Conservation (phyloP, 1,140 invertebrate species). For the Orussus abietinus region DNA sequence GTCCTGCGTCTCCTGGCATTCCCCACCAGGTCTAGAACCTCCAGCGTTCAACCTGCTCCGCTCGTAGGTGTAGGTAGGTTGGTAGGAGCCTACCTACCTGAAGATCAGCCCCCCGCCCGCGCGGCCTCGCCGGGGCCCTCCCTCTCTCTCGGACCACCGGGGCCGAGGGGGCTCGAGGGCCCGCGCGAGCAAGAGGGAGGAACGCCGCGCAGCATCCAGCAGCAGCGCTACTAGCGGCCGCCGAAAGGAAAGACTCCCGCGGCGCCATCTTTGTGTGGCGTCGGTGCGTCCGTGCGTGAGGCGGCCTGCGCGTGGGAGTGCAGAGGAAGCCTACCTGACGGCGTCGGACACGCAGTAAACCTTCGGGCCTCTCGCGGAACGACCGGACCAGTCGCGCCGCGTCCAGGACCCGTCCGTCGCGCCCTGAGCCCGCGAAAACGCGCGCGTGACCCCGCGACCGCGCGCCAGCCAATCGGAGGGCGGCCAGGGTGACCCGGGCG, state of each 20-base stretch:
- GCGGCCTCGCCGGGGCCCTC: conserved; percentile 8
- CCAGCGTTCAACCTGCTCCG: conserved; percentile 48
- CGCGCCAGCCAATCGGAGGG: too few relatives aligned
- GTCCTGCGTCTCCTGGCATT: conserved; percentile 45
- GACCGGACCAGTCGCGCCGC: too few relatives aligned
- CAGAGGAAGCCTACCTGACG: conserved; percentile 49
- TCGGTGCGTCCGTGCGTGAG: conserved; percentile 31
- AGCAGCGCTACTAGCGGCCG: conserved; percentile 53
- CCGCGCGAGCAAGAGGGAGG: conserved; percentile 13
- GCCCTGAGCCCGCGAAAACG: background rate
- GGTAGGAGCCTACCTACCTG: conserved; percentile 24
- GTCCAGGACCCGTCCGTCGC: too few relatives aligned
- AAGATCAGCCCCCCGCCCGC: conserved; percentile 21
- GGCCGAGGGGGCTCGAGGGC: conserved; percentile 1
- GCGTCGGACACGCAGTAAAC: conserved; percentile 51
- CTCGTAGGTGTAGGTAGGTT: conserved; percentile 35
- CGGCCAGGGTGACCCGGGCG: too few relatives aligned
- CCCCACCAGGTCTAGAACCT: conserved; percentile 35
- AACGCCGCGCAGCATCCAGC: conserved; percentile 49
- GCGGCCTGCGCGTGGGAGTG: conserved; percentile 39
- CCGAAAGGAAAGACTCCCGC: conserved; percentile 45
- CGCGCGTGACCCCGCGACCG: background rate
- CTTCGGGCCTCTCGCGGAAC: too few relatives aligned
- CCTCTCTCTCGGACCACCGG: conserved; percentile 4
- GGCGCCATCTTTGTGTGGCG: conserved; percentile 10